These are phyloP conservation scores for Shinisaurus crocodilurus DNA, from an alignment of 2,113 vertebrate species.

Conservation along the genomic window DNA sequence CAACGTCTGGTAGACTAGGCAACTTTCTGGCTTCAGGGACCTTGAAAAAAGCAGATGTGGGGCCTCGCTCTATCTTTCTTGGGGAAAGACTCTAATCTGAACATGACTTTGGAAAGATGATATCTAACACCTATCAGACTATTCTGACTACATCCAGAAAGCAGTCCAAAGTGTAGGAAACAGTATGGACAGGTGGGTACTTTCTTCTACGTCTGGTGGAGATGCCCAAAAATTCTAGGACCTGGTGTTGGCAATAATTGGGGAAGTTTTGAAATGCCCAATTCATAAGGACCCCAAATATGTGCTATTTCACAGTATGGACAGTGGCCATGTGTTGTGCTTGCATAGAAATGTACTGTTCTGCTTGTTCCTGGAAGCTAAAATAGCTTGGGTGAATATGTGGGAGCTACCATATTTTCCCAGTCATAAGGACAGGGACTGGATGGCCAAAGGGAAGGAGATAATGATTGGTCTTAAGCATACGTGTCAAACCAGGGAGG, in stretches of 20 bases:
- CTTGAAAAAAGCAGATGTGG: neutral
- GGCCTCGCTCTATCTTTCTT: conserved; percentile 31
- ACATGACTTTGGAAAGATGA: neutral
- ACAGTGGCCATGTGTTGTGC: no score
- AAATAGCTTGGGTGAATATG: neutral
- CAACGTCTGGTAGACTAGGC: conserved; percentile 46
- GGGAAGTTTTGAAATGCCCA: no score
- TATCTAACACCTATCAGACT: neutral
- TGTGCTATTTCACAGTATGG: no score
- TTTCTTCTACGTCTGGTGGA: no score
- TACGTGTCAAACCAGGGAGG: neutral
- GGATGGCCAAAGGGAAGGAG: neutral
- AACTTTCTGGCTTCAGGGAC: conserved; percentile 24
- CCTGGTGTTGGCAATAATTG: no score
- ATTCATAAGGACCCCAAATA: no score
- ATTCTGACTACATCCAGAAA: neutral
- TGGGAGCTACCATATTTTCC: neutral
- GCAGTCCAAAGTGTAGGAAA: no score
- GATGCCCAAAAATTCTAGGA: no score
- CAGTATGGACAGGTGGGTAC: no score
- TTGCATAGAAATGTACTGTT: no score
- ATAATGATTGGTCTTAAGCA: neutral
- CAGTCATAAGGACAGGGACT: neutral
- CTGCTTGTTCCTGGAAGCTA: neutral
- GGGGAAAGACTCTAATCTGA: neutral